Base-by-base conservation (phyloP, 2,888 invertebrate species). In the Auanema freiburgensis region DNA sequence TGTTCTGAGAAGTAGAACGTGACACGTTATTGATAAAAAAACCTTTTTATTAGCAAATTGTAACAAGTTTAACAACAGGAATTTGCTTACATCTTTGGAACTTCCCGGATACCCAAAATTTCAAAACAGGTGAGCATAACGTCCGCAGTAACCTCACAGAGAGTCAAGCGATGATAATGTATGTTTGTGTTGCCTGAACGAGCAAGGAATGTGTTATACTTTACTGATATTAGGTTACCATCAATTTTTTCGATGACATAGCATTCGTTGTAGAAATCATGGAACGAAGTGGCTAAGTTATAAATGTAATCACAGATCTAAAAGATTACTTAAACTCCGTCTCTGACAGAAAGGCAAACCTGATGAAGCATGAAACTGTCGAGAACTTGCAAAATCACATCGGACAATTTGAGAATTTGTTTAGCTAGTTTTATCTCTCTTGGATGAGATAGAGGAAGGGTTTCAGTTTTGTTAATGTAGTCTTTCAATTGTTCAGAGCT, bases 201-300 rank as follows among this genome's bases (percentile, higher is more conserved):
- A 18, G 10, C 8, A 21, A 59, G 18, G 10, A 62, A 66, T 4
- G 10, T 16, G n/a, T 56, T 66, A 23, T 65, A 1, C 10, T 14
- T 10, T 33, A 25, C 33, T 52, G n/a, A n/a, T 8, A n/a, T 1
- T 11, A 50, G n/a, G 49, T 49, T 46, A 66, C 73, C 72, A 18
- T 69, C 73, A 85, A 95, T 91, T 84, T 93, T 95, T 84, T 96
- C 93, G 57, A 99, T 90, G 84, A 97, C 97, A 84, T 97, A 98
- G 85, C 98, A 99, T 79, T 88, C 90, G 84, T 96, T 95, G 85
- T 99, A 98, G 85, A 99, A 98, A 84, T 99, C 98, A 0, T 92
- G 90, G 84, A 97, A 98, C 1, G 90, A 88, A 5, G 91, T 90
- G n/a, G 92, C 89, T 60, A 97, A 89, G 82, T 97, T 95, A 86